Conservation (phyloP, 2,888 invertebrate species). For the Helobdella robusta region DNA sequence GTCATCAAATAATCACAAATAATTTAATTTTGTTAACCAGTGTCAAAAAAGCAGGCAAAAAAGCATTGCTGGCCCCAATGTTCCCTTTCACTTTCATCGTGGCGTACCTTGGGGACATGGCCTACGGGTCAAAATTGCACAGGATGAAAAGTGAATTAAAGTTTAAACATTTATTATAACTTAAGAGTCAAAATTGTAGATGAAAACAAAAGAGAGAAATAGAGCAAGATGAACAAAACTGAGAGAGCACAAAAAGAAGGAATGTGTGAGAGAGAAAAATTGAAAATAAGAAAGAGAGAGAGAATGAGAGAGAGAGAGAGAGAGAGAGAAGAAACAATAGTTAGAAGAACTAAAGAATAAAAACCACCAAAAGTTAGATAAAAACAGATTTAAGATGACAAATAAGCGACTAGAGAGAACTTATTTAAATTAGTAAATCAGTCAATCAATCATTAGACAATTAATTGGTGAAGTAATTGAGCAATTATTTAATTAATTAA, state of each 20-base stretch:
- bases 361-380: background rate
- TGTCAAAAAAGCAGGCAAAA: constrained; percentile 49
- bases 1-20: no score
- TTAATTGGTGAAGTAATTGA: background rate
- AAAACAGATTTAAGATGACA: background rate
- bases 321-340: background rate
- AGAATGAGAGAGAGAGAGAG: background rate
- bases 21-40: no score
- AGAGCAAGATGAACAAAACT: no score
- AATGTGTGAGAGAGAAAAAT: no score
- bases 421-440: background rate
- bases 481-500: background rate
- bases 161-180: background rate
- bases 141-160: constrained; percentile 60
- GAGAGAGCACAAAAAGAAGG: no score
- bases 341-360: background rate
- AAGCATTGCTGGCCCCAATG: constrained; percentile 59
- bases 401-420: background rate
- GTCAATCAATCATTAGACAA: background rate
- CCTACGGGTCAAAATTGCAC: constrained; percentile 67
- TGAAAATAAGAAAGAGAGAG: background rate
- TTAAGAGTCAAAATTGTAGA: background rate
- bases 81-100: constrained; percentile 64
- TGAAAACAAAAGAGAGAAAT: no score
- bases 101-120: constrained; percentile 66